Base-by-base conservation (phyloP, 2,888 invertebrate species). In the Neoitamus cyanurus region DNA sequence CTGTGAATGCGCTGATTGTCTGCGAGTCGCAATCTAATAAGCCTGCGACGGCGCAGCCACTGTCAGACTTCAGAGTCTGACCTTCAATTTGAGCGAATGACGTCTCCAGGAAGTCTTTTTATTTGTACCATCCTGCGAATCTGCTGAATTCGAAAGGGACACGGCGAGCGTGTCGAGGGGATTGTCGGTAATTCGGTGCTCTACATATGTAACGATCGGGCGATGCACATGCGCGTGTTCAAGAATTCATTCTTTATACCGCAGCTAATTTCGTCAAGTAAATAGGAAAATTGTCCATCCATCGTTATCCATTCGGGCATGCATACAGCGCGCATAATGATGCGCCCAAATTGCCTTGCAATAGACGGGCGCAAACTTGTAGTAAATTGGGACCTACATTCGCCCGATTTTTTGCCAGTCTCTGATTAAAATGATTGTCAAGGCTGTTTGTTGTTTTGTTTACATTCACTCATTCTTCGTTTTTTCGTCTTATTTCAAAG, bases 361-460 rank as follows among this genome's bases (percentile, higher is more conserved):
- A 58, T 78, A 78, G 58, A 78, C 48, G 30, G 70, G 15, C 30
- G 30, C 58, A 78, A 34, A n/a, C 48, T 78, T 48, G 78, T 58
- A 31, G 30, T 34, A 58, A 78, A 78, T 78, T 78, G 78, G 78
- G 78, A 78, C 78, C 78, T 78, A 78, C 58, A 78, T 78, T 78
- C 30, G 48, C 15, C 31, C 15, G 48, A 15, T 82, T 82, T 82
- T 68, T 82, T 82, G 34, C 82, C 36, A 82, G 82, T 82, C 82
- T 82, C 58, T 58, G 82, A 82, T 82, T 82, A 37, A 69, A 69
- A 82, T 82, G 82, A 82, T 69, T 82, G 69, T 69, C 82, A 82
- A 82, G 82, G 82, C 37, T 82, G 69, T 36, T 69, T 36, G 82
- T 69, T 28, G 28, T 82, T 68, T 82, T 82, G 82, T 69, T 69